Conservation (phyloP, 2,797 vertebrate species). For the Rhabdomys pumilio region DNA sequence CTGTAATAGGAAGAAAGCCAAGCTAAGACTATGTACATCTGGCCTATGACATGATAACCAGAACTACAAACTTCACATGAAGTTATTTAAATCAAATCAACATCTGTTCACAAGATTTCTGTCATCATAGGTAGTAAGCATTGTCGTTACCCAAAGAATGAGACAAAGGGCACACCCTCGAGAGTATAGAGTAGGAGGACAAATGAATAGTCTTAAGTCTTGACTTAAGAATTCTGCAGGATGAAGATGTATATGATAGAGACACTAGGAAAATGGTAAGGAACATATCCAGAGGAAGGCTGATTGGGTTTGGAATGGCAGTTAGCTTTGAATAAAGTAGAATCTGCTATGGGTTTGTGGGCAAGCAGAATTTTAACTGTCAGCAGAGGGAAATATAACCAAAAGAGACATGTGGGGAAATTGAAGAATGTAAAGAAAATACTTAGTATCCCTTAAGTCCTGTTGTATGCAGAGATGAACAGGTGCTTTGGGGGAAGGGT, state of each 20-base stretch:
- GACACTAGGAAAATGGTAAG: not conserved
- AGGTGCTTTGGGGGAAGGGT: not conserved
- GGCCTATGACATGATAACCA: not conserved
- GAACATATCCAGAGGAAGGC: not conserved
- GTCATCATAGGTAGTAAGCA: not conserved
- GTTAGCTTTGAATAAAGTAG: not conserved
- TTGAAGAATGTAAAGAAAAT: slow-evolving; percentile 38
- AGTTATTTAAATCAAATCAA: slow-evolving; percentile 18
- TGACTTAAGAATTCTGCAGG: not conserved
- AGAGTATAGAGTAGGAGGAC: not conserved
- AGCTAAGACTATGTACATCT: not conserved
- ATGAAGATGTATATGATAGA: not conserved
- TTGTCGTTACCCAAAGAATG: not conserved
- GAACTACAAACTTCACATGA: not conserved
- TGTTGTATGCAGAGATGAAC: not conserved
- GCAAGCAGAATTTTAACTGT: slow-evolving; percentile 43
- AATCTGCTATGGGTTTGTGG: not conserved
- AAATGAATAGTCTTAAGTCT: not conserved
- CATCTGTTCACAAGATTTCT: not conserved
- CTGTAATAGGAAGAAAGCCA: not conserved
- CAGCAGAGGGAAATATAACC: slow-evolving; percentile 1
- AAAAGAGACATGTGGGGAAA: not conserved
- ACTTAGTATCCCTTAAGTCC: not conserved
- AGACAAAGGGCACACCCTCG: not conserved
- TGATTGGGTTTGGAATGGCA: not conserved